Conservation (phyloP, 2,888 invertebrate genomes). For the Lumbricus terrestris region DNA sequence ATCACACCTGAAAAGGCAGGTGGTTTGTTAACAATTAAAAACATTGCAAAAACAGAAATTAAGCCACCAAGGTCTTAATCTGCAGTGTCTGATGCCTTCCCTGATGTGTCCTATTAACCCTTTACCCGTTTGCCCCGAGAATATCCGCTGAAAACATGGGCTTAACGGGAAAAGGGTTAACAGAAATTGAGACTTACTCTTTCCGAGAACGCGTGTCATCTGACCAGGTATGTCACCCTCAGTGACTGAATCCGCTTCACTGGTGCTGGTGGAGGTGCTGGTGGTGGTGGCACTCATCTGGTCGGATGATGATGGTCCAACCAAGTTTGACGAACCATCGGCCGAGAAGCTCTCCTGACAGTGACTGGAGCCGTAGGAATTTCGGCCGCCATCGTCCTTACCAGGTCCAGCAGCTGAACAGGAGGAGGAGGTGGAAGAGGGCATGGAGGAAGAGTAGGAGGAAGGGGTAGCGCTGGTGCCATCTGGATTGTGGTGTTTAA, state of each 20-base stretch:
- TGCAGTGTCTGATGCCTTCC: not conserved
- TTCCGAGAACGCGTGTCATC: conserved; percentile 78
- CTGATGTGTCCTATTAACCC: not conserved
- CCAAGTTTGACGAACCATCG: not conserved
- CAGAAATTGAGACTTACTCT: conserved; percentile 65
- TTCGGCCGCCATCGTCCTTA: conserved; percentile 4
- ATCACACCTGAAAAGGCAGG: not conserved
- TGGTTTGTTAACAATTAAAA: too few species aligned
- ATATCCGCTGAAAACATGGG: too few species aligned
- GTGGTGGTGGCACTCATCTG: not conserved
- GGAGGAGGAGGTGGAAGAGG: conserved; percentile 26
- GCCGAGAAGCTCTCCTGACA: not conserved
- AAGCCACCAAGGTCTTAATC: not conserved
- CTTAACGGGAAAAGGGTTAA: too few species aligned
- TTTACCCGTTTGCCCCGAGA: too few species aligned
- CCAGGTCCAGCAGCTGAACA: not conserved
- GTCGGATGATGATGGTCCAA: not conserved
- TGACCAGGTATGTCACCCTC: conserved; percentile 74
- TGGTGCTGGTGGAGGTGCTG: too few species aligned
- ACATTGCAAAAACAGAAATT: not conserved
- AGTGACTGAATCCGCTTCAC: conserved; percentile 45
- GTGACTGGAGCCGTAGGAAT: not conserved
- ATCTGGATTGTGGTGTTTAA: conserved; percentile 63
- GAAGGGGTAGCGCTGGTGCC: conserved; percentile 27
- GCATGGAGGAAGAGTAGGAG: conserved; percentile 18